Conservation (phyloP, 2,113 vertebrate species). For the Hippocampus barbouri region DNA sequence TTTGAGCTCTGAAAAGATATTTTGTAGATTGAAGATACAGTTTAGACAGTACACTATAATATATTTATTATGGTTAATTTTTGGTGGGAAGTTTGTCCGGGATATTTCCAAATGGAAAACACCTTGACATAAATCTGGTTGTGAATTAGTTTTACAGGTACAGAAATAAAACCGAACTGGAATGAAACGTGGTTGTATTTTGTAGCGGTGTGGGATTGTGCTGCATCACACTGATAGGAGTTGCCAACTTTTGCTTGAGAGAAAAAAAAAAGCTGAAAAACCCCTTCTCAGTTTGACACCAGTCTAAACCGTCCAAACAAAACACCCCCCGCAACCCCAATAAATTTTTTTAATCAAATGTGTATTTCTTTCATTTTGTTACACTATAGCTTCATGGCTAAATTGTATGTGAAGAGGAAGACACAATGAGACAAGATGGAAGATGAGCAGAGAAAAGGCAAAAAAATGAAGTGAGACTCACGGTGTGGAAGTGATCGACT, state of each 20-base stretch:
- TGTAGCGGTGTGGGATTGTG: not conserved
- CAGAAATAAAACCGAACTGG: not conserved
- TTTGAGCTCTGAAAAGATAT: not conserved
- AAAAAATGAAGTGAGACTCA: constrained; percentile 60
- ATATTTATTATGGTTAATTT: not conserved
- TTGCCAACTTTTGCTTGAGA: not conserved
- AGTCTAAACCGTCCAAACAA: not conserved
- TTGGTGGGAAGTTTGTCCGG: not conserved
- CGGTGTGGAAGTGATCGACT: constrained; percentile 87
- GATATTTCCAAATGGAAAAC: not conserved
- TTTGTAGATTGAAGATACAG: not conserved
- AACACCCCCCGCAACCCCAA: not conserved
- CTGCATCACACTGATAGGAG: not conserved
- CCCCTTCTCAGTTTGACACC: not conserved
- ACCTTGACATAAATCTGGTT: not conserved
- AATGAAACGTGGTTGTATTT: not conserved
- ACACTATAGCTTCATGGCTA: not conserved
- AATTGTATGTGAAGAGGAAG: not conserved
- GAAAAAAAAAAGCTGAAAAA: not conserved
- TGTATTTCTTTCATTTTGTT: not conserved
- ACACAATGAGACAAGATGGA: not conserved
- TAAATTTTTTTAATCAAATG: not conserved
- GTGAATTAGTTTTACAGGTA: not conserved
- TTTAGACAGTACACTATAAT: not conserved
- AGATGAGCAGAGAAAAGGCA: not conserved